Evolutionary conservation across 37 sponge, comb jelly and placozoan genomes (phyloP).

Genomic region (Chondrosia reniformis): DNA sequence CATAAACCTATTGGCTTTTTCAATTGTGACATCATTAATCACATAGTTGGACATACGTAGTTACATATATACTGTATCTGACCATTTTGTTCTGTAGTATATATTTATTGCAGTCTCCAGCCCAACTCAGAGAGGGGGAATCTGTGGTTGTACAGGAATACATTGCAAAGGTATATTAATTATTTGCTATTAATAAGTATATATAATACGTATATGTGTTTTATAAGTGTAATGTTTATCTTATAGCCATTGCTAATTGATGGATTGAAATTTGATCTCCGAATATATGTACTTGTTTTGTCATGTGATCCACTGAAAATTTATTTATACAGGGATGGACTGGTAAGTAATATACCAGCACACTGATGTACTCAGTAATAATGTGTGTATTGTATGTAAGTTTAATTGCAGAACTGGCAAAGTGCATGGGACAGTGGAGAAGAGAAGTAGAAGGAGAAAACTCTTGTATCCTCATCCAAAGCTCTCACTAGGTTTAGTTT

Average conservation of each 20-base stretch:
- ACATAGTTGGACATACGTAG: no score
- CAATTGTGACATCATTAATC: no score
- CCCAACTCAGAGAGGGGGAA: constrained; percentile 28
- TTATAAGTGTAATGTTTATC: not conserved
- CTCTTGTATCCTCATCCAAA: no score
- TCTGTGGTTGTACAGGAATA: constrained; percentile 83
- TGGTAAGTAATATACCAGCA: no score
- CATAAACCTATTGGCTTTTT: no score
- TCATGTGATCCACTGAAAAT: constrained; percentile 74
- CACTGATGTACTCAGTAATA: no score
- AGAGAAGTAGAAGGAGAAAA: no score
- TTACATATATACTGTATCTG: no score
- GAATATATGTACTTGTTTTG: constrained; percentile 78
- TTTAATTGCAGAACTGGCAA: no score
- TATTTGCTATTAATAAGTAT: not conserved
- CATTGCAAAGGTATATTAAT: constrained; percentile 50
- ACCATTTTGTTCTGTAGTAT: constrained; percentile 52
- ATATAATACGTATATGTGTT: not conserved
- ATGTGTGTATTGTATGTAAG: no score
- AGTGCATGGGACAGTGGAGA: no score
- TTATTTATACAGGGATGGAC: constrained; percentile 72
- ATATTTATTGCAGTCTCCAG: constrained; percentile 46
- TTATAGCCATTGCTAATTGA: constrained; percentile 73
- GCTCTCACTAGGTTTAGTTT: no score
- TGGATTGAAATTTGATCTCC: constrained; percentile 75